phyloP scores from a whole-genome alignment of 1,140 invertebrate genomes.

The Hermatobates lingyangjiaoensis region DNA sequence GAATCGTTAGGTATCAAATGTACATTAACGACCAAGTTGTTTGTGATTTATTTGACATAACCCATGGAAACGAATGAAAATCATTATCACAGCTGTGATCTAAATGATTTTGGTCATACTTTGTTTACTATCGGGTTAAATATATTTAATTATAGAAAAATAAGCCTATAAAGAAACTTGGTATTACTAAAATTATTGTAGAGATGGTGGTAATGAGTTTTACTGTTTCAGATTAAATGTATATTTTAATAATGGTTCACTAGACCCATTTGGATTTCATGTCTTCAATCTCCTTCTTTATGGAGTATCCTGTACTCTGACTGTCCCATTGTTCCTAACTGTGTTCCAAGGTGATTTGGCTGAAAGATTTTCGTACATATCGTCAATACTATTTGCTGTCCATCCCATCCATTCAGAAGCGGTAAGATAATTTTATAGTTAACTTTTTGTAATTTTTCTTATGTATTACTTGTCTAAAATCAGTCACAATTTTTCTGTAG shows the following conservation, averaged over 20 bases:
- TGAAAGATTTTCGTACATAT: slow-evolving; percentile 31
- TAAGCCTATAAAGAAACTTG: too few species aligned
- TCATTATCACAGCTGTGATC: too few species aligned
- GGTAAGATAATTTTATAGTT: slow-evolving; percentile 30
- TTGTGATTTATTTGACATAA: too few species aligned
- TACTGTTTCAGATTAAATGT: slow-evolving; percentile 17
- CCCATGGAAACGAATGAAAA: too few species aligned
- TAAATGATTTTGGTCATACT: too few species aligned
- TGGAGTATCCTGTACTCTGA: slow-evolving; percentile 23
- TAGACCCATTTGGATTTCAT: slow-evolving; percentile 38
- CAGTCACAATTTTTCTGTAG: background rate
- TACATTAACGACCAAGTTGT: too few species aligned
- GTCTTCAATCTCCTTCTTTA: slow-evolving; percentile 18
- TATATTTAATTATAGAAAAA: too few species aligned
- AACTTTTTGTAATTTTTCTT: background rate
- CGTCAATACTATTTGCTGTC: slow-evolving; percentile 64
- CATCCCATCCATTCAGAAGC: slow-evolving; percentile 60
- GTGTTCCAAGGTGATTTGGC: slow-evolving; percentile 22
- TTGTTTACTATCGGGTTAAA: too few species aligned
- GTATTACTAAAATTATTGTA: too few species aligned
- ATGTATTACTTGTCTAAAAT: background rate
- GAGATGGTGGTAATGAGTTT: background rate
- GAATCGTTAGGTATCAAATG: too few species aligned
- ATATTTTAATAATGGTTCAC: slow-evolving; percentile 12
- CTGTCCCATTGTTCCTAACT: slow-evolving; percentile 33